phyloP scores from a whole-genome alignment of 2,797 vertebrate genomes.

The Smutsia temminckii region DNA sequence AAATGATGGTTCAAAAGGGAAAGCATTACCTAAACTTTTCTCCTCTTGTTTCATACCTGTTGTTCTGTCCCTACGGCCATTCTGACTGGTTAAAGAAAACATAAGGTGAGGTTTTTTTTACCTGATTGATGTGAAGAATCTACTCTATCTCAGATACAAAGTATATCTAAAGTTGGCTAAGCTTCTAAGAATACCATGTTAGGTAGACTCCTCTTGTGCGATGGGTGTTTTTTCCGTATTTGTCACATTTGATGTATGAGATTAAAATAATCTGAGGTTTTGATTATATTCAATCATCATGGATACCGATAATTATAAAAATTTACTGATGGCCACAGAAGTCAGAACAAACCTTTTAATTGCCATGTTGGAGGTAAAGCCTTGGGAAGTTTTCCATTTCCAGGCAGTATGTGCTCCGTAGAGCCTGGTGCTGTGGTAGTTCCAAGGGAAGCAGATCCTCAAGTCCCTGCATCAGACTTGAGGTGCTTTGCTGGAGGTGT shows the following conservation, averaged over 20 bases:
- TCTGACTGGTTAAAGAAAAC: conserved; percentile 27
- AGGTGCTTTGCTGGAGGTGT: neutral
- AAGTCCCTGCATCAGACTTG: neutral
- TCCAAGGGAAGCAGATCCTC: neutral
- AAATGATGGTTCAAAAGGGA: conserved; percentile 27
- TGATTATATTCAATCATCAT: neutral
- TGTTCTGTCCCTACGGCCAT: neutral
- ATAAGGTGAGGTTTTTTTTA: neutral
- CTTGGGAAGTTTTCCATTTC: neutral
- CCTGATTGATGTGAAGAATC: neutral
- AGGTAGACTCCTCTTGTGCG: neutral
- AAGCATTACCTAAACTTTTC: neutral
- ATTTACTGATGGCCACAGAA: neutral
- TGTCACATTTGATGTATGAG: neutral
- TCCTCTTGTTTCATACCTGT: neutral
- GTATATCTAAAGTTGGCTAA: neutral
- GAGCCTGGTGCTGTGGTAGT: neutral
- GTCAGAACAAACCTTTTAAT: conserved; percentile 5
- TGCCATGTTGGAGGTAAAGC: neutral
- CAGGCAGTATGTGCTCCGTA: neutral
- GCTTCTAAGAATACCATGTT: neutral
- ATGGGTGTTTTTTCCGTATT: neutral
- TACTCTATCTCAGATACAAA: neutral
- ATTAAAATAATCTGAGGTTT: neutral
- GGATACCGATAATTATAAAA: neutral